phyloP scores from a whole-genome alignment of 2,888 invertebrate species.

The Hipparchia semele region DNA sequence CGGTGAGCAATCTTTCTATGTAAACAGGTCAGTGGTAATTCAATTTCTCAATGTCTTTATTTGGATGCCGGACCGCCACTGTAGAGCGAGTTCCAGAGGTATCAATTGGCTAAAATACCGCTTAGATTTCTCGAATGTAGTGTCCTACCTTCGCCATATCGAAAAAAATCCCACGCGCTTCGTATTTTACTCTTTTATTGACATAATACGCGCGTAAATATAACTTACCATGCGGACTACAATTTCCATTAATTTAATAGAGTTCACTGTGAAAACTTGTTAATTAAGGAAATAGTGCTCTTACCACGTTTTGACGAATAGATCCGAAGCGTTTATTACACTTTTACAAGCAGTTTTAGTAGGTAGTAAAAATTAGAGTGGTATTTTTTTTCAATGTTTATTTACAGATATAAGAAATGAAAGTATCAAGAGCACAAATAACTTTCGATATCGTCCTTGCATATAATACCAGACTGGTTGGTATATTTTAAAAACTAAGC shows the following conservation, averaged over 20 bases:
- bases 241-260: not conserved
- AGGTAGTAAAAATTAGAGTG: not conserved
- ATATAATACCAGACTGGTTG: not conserved
- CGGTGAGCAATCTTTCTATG: constrained; percentile 50
- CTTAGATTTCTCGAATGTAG: constrained; percentile 35
- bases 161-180: constrained; percentile 22
- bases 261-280: not conserved
- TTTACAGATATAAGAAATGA: not conserved
- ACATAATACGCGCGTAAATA: constrained; percentile 15
- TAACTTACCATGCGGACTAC: not conserved
- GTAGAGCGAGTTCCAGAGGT: constrained; percentile 49
- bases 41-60: constrained; percentile 70
- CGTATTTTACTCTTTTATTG: not conserved
- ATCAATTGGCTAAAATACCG: constrained; percentile 57
- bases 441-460: not conserved
- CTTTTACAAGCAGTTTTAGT: constrained; percentile 6
- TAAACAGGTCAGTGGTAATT: constrained; percentile 66
- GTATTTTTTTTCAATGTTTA: not conserved
- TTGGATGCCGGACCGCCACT: constrained; percentile 65
- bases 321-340: constrained; percentile 39
- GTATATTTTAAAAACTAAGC: not conserved
- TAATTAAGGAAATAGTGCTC: not conserved
- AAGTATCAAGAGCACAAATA: not conserved
- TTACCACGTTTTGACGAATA: not conserved
- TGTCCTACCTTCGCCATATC: constrained; percentile 36